Base-by-base conservation (phyloP, 2,113 vertebrate species). In the Sceloporus tristichus region DNA sequence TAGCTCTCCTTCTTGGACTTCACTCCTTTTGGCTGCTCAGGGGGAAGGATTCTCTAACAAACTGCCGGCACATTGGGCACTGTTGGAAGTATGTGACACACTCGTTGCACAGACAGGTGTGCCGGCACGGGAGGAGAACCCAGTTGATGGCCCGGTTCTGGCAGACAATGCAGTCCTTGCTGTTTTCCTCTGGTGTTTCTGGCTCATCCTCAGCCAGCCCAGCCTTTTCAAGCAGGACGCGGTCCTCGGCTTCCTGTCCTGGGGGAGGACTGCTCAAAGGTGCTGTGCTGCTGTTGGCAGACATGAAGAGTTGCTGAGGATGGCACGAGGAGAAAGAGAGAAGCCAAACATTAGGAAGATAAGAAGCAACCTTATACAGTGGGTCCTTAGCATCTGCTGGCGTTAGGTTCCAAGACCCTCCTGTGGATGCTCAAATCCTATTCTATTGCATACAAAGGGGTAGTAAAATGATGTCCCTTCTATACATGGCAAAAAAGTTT, bases 61-160 rank as follows among this genome's bases (percentile, higher is more conserved):
- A 98, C 34, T 98, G 98, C 70, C 99, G 96, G 93, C 99, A 99
- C 95, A 99, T 98, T 0, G 99, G 99, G 85, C 99, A 99, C 94
- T 98, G 98, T 90, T 98, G 98, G 85, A 99, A 98, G 75, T 96
- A 97, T 1, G 91, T 93, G 48, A 98, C 89, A 7, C 99, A 99
- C 88, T 95, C 94, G 13, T 99, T 96, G 0, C 99, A 99, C 84
- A 99, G 94, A 88, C 99, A 99, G 0, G 98, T 93, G 19, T 99
- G 99, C n/a, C 99, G 95, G 91, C 99, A 99, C 0, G 99, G 99
- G 71, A 99, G 94, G 21, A 99, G 96, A 0, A 99, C 99, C 89
- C 98, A 97, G 96, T 99, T 99, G 85, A 99, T 97, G 0, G 96
- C 70, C 14, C 97, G 98, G 0, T 99, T 99, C 94, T 99, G 99